Evolutionary conservation across 2,113 vertebrate genomes (phyloP).

Genomic region (Psammodynastes pulverulentus): DNA sequence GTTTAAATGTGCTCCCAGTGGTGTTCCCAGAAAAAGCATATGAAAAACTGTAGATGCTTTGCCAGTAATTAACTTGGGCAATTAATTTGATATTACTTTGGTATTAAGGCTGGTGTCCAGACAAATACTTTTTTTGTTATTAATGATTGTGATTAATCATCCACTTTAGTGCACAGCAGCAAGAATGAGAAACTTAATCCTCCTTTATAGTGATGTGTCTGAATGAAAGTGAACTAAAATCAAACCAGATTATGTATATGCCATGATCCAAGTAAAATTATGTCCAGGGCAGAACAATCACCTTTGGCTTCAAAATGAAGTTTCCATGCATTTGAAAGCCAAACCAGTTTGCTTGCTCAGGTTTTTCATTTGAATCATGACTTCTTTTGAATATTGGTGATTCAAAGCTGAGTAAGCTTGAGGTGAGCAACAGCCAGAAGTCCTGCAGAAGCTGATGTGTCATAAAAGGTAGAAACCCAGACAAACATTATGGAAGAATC

Average conservation of each 20-base stretch:
- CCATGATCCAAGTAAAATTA: conserved; percentile 66
- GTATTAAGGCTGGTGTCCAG: conserved; percentile 48
- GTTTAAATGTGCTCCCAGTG: background rate
- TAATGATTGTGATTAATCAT: conserved; percentile 70
- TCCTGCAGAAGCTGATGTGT: background rate
- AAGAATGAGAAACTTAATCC: conserved; percentile 59
- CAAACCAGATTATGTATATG: conserved; percentile 51
- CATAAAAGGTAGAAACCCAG: conserved; percentile 1
- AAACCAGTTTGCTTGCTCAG: conserved; percentile 70
- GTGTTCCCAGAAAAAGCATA: background rate
- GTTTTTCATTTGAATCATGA: conserved; percentile 63
- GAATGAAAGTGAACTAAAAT: conserved; percentile 54
- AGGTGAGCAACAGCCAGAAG: conserved; percentile 18
- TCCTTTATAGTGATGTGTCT: conserved; percentile 68
- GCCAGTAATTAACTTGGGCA: conserved; percentile 21
- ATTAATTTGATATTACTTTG: conserved; percentile 34
- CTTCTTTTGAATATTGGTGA: conserved; percentile 1
- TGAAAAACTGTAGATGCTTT: background rate
- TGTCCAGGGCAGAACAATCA: conserved; percentile 51
- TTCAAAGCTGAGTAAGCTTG: conserved; percentile 34
- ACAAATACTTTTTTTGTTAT: conserved; percentile 62
- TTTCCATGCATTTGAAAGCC: conserved; percentile 63
- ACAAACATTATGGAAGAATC: background rate
- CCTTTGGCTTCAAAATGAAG: conserved; percentile 59
- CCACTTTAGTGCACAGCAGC: conserved; percentile 43